Evolutionary conservation across 1,140 invertebrate genomes (phyloP), one percentile per base, ranked within the genome.

Genomic region (Drosophila leontia): DNA sequence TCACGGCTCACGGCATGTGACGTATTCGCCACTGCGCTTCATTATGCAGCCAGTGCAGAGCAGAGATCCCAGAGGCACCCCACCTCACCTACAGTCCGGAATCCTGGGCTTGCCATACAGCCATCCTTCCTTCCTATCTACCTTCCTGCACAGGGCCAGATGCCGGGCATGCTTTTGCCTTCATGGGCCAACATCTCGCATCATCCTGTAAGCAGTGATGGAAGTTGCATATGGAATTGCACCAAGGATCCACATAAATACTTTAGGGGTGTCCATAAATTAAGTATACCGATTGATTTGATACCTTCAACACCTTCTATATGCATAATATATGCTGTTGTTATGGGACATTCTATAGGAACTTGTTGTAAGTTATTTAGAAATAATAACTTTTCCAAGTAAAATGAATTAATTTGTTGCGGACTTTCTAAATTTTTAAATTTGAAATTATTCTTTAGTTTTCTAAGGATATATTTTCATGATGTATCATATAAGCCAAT

Each of bases 11-110:
- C 17, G 71, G 60, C 82, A 84, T 85, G 78, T 81, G 74, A 50
- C 72, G 63, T 75, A 85, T 68, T 80, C 72, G 64, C 68, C 82
- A 80, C 68, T 48, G 82, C 75, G 69, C 78, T 86, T 86, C 75
- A 86, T 86, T 86, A 86, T 86, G 78, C 83, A 85, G 69, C 34
- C 53, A 55, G 53, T 55, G 34, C 53, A 55, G 51, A 5, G 51
- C 32, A 35, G 26, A n/a, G 15, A 15, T 50, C 13, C 23, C 47
- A 6, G 15, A 50, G 23, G 1, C 23, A 6, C 26, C 26, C 68
- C 68, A 53, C 71, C 26, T 17, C 29, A 35, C 71, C 48, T 15
- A 45, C 17, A 34, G 15, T 47, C 47, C 35, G 32, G 39, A 51
- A 58, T 63, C 15, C 58, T 56, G 17, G 41, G 26, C 41, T 63